Evolutionary conservation across 1,140 invertebrate genomes (phyloP).

Genomic region (Temnothorax longispinosus): DNA sequence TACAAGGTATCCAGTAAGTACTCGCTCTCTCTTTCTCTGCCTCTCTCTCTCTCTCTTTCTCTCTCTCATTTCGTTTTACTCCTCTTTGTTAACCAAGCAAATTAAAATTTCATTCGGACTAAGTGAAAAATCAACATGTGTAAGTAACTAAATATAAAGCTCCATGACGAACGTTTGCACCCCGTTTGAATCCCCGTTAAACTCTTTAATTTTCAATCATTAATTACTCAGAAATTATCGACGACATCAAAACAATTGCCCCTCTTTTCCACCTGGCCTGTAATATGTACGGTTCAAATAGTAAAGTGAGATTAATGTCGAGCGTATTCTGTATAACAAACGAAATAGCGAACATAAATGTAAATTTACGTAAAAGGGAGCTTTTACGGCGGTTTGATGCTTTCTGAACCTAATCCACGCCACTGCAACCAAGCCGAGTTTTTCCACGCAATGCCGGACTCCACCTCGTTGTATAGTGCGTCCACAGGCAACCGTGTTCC

Average conservation of each 20-base stretch:
- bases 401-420: conserved; percentile 47
- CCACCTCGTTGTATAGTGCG: background rate
- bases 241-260: background rate
- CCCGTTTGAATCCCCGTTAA: background rate
- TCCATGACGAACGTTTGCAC: background rate
- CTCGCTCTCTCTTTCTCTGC: background rate
- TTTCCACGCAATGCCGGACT: conserved; percentile 48
- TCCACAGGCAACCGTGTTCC: conserved; percentile 6
- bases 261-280: background rate
- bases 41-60: background rate
- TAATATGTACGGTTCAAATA: background rate
- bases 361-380: conserved; percentile 42
- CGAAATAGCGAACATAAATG: conserved; percentile 20
- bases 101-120: conserved; percentile 39
- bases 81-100: conserved; percentile 21
- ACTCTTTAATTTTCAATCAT: conserved; percentile 8
- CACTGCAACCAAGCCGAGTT: conserved; percentile 31
- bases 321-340: background rate
- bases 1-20: conserved; percentile 17
- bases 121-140: conserved; percentile 1
- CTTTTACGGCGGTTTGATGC: conserved; percentile 50
- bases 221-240: background rate
- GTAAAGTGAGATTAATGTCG: background rate
- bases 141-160: conserved; percentile 13
- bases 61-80: background rate